Evolutionary conservation across 2,113 vertebrate species (phyloP), one percentile per base, ranked within the genome.

Genomic region (Climacteris rufus): DNA sequence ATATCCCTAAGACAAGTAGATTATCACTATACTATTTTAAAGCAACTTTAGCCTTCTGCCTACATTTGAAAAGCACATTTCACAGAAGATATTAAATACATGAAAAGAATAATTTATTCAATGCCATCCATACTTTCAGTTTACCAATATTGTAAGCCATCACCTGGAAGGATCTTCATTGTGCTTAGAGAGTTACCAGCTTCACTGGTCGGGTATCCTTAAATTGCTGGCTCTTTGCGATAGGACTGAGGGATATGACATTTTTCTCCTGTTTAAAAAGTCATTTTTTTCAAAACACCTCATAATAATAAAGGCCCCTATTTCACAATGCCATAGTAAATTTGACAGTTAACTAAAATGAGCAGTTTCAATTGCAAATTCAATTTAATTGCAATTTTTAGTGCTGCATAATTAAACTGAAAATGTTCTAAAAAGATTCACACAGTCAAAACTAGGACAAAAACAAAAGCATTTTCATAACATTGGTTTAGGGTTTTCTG

Each of bases 351-450:
- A 96, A 96, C 82, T 96, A 97, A 97, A 96, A 94, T 93, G 94
- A 94, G 83, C 88, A 88, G 93, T 94, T 96, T 92, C 93, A 84
- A 88, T 94, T 96, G 92, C 93, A 97, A 97, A 97, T 97, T 96
- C 78, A 91, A 78, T 96, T 97, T 97, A 97, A 97, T 94, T 95
- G 92, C 92, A 96, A 93, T 88, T 96, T 96, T 97, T 96, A 96
- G 69, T 96, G 90, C 78, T 97, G 86, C 94, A 96, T 96, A 97
- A 97, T 97, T 96, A 96, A 97, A 96, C 39, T 68, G 69, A 96
- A 97, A 97, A 84, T 61, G 71, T 94, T 93, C 64, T 80, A n/a
- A 91, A 93, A 89, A 81, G 86, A 91, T 61, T 87, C 80, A 85
- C 50, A 61, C n/a, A 40, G 49, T 90, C 69, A 82, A 96, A 97